Conservation (phyloP, 1,140 invertebrate species). For the Cyphomyrmex costatus region DNA sequence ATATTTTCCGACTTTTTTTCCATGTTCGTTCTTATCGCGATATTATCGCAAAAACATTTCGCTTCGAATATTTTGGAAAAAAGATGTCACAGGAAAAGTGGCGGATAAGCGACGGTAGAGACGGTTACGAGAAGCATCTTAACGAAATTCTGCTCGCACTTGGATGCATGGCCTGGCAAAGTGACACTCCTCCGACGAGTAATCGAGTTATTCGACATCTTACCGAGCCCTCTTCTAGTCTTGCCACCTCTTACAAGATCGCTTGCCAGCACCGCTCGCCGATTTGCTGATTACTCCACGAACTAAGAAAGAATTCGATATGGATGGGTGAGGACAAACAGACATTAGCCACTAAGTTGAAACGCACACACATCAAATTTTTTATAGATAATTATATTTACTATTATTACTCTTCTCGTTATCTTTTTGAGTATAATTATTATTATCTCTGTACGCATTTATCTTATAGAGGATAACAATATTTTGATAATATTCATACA, state of each 20-base stretch:
- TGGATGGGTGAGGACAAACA: conserved; percentile 30
- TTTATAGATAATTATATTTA: conserved; percentile 9
- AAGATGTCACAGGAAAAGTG: conserved; percentile 36
- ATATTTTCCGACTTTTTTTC: conserved; percentile 16
- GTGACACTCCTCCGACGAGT: conserved; percentile 82
- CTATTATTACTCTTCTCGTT: not conserved
- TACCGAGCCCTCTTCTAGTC: conserved; percentile 58
- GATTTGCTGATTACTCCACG: conserved; percentile 83
- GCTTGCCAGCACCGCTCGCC: conserved; percentile 76
- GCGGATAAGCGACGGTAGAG: conserved; percentile 59
- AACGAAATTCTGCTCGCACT: conserved; percentile 81
- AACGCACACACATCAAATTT: conserved; percentile 66
- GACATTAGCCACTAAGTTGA: conserved; percentile 46
- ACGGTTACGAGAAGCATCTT: conserved; percentile 67
- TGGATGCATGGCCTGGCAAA: conserved; percentile 79
- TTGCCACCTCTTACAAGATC: conserved; percentile 60
- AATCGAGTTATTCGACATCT: conserved; percentile 84
- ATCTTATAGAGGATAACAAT: not conserved
- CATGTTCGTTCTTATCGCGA: not conserved
- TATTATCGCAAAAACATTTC: conserved; percentile 27
- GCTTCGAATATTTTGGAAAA: conserved; percentile 35
- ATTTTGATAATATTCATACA: not conserved
- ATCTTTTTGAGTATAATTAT: not conserved
- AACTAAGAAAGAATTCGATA: conserved; percentile 64
- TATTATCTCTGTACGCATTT: not conserved